Percentiles rank a stretch among this genome's conserved stretches.
These are phyloP conservation scores for Eleutherodactylus coqui DNA, from an alignment of 2,797 vertebrate genomes.

Conservation along the genomic window DNA sequence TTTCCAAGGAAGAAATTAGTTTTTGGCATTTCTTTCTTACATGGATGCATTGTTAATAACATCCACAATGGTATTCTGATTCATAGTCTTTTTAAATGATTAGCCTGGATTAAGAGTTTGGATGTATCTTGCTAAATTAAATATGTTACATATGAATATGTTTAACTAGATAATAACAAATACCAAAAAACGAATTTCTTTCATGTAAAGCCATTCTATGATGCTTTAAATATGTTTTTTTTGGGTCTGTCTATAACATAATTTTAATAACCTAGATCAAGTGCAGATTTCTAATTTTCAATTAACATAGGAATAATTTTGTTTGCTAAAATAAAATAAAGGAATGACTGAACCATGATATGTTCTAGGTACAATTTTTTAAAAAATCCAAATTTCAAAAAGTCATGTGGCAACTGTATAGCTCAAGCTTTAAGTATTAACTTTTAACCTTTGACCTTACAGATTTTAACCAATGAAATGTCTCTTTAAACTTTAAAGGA, in stretches of 20 bases:
- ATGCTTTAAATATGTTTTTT: constrained; percentile 90
- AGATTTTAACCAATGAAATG: constrained; percentile 99
- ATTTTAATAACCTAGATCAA: constrained; percentile 94
- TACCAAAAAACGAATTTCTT: constrained; percentile 88
- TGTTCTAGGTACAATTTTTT: constrained; percentile 94
- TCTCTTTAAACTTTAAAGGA: constrained; percentile 99
- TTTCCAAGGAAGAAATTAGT: constrained; percentile 76
- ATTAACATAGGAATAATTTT: constrained; percentile 98
- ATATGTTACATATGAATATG: constrained; percentile 90
- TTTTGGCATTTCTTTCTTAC: constrained; percentile 74
- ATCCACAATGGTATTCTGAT: constrained; percentile 75
- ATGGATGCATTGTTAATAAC: constrained; percentile 81
- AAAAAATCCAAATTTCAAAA: constrained; percentile 93
- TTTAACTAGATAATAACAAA: constrained; percentile 97
- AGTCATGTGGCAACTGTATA: constrained; percentile 95
- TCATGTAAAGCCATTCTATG: constrained; percentile 88
- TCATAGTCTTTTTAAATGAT: constrained; percentile 84
- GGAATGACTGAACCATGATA: constrained; percentile 93
- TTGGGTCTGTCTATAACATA: constrained; percentile 93
- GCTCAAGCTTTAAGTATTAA: constrained; percentile 98
- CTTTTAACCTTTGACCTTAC: constrained; percentile 99
- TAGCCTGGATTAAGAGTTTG: constrained; percentile 89
- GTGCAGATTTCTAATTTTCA: constrained; percentile 90
- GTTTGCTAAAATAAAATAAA: constrained; percentile 98
- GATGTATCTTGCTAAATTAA: constrained; percentile 95